Conservation (phyloP, 2,888 invertebrate genomes). For the Zygaena filipendulae region DNA sequence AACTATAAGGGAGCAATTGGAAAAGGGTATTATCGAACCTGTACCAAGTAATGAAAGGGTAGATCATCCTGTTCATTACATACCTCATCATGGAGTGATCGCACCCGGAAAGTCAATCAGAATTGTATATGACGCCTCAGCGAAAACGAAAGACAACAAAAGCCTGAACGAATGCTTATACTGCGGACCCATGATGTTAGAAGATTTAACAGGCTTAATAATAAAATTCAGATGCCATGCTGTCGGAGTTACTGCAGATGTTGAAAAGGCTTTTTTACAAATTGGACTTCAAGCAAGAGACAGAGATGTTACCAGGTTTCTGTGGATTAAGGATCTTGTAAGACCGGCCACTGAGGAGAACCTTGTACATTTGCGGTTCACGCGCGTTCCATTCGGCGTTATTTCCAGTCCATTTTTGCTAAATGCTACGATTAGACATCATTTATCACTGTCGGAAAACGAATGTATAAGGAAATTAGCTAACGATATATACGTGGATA, state of each 20-base stretch:
- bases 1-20: slow-evolving; percentile 7
- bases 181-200: too few relatives aligned
- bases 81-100: slow-evolving; percentile 13
- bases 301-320: slow-evolving; percentile 1
- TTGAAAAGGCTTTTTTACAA: slow-evolving; percentile 11
- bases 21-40: slow-evolving; percentile 4
- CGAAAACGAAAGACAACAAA: slow-evolving; percentile 7
- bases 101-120: slow-evolving; percentile 7
- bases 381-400: slow-evolving; percentile 14
- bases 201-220: too few relatives aligned
- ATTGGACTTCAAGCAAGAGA: slow-evolving; percentile 7
- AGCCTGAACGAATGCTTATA: slow-evolving; percentile 8
- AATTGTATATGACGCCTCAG: slow-evolving; percentile 15
- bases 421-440: slow-evolving; percentile 14
- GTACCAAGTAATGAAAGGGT: neutral
- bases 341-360: slow-evolving; percentile 6
- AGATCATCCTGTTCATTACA: slow-evolving; percentile 11
- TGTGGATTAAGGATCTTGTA: slow-evolving; percentile 1
- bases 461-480: slow-evolving; percentile 2
- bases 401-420: slow-evolving; percentile 16
- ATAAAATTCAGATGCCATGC: neutral
- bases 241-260: neutral
- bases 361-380: slow-evolving; percentile 8
- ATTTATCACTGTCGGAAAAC: slow-evolving; percentile 6
- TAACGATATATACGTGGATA: slow-evolving; percentile 13